Conservation (phyloP, 1,140 invertebrate species). For the Oreohelix idahoensis region DNA sequence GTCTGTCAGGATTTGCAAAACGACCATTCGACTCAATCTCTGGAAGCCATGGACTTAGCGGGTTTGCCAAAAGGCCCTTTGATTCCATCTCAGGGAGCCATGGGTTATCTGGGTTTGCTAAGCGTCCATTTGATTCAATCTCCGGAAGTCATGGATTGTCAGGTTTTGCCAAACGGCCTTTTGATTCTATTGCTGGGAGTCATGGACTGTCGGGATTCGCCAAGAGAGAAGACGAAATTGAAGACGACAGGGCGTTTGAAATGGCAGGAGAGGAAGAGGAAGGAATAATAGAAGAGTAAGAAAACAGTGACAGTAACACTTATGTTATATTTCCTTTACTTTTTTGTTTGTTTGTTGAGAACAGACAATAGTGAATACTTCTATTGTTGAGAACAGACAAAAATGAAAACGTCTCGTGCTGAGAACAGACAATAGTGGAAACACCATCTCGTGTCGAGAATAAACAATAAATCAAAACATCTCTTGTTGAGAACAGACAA, state of each 20-base stretch:
- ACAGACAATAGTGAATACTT: too few relatives aligned
- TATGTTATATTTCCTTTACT: neutral
- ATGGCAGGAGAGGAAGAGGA: neutral
- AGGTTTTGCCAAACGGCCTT: conserved; percentile 30
- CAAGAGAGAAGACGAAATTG: neutral
- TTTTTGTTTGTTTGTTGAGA: too few relatives aligned
- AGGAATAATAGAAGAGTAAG: neutral
- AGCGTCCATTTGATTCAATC: conserved; percentile 24
- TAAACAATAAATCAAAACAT: too few relatives aligned
- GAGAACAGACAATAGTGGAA: too few relatives aligned
- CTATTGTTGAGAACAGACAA: too few relatives aligned
- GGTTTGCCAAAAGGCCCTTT: neutral
- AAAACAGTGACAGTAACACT: neutral
- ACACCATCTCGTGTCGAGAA: too few relatives aligned
- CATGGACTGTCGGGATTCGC: conserved; percentile 2
- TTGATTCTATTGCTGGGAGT: conserved; percentile 1
- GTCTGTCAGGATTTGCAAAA: conserved; percentile 33
- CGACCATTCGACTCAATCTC: conserved; percentile 25
- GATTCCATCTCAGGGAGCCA: conserved; percentile 28
- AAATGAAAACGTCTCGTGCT: too few relatives aligned
- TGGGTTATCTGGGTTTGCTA: conserved; percentile 26
- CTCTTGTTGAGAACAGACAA: too few relatives aligned
- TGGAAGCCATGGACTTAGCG: neutral
- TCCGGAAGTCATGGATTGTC: neutral
- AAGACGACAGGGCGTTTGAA: neutral